Conservation (phyloP, 2,888 invertebrate species). For the Autographa gamma region DNA sequence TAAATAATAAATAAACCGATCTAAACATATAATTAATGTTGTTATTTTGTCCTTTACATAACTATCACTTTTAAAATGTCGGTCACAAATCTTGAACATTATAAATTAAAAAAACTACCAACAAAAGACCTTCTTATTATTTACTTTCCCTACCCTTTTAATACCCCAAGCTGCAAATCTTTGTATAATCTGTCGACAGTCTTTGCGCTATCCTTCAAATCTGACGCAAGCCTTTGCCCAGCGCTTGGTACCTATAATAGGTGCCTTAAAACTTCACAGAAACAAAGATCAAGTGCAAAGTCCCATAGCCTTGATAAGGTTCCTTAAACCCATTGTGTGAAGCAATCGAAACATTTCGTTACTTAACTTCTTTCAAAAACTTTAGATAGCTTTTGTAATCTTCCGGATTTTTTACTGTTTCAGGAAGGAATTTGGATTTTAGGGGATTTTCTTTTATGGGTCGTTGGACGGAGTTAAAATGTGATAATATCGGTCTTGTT, state of each 20-base stretch:
- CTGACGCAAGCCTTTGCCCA: no score
- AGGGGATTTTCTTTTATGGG: background rate
- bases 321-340: background rate
- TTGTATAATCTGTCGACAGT: no score
- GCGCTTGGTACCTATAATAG: background rate
- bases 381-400: conserved; percentile 1
- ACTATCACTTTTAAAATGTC: no score
- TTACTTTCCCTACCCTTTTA: no score
- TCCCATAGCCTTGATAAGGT: conserved; percentile 1
- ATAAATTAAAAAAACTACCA: no score
- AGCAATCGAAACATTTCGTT: conserved; percentile 1
- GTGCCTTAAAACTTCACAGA: background rate
- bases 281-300: background rate
- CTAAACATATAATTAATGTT: no score
- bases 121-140: no score
- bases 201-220: no score
- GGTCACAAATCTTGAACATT: no score
- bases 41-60: no score
- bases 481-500: background rate
- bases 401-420: conserved; percentile 1
- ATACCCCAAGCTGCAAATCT: no score
- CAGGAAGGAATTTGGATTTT: background rate
- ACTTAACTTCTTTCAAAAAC: background rate
- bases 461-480: background rate
- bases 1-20: no score